Evolutionary conservation across 2,888 invertebrate species (phyloP).

Genomic region (Diloba caeruleocephala): DNA sequence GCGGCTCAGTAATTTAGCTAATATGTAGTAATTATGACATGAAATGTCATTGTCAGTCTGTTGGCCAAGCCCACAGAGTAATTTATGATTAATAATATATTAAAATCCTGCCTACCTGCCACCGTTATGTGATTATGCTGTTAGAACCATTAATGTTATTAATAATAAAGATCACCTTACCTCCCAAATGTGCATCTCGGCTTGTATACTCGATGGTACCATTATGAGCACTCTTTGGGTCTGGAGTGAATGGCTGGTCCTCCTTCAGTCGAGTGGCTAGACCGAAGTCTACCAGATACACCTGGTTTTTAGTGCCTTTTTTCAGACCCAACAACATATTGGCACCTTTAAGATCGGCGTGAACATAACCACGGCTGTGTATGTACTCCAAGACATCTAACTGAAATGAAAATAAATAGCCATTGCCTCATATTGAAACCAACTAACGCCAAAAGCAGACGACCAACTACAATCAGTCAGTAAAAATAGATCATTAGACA

Average conservation of each 20-base stretch:
- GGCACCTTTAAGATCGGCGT: conserved; percentile 98
- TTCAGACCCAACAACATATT: conserved; percentile 95
- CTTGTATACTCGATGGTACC: conserved; percentile 99
- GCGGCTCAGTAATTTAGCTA: too few species aligned
- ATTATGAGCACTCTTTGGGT: conserved; percentile 97
- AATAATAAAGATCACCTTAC: conserved; percentile 70
- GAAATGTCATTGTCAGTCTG: too few species aligned
- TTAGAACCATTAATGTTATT: too few species aligned
- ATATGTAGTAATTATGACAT: too few species aligned
- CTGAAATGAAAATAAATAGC: conserved; percentile 82
- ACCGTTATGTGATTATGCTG: too few species aligned
- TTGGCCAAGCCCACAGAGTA: too few species aligned
- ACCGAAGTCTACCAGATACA: conserved; percentile 98
- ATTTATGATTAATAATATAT: too few species aligned
- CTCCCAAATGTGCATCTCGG: conserved; percentile 98
- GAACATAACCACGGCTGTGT: conserved; percentile 96
- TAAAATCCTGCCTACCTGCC: too few species aligned
- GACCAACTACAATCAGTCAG: too few species aligned
- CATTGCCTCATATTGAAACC: not conserved
- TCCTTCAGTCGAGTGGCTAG: conserved; percentile 93
- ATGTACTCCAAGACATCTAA: conserved; percentile 97
- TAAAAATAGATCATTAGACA: too few species aligned
- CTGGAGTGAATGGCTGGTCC: conserved; percentile 93
- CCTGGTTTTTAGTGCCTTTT: conserved; percentile 91
- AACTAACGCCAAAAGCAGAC: too few species aligned